Evolutionary conservation across 2,888 invertebrate genomes (phyloP).

Genomic region (Melieria omissa): DNA sequence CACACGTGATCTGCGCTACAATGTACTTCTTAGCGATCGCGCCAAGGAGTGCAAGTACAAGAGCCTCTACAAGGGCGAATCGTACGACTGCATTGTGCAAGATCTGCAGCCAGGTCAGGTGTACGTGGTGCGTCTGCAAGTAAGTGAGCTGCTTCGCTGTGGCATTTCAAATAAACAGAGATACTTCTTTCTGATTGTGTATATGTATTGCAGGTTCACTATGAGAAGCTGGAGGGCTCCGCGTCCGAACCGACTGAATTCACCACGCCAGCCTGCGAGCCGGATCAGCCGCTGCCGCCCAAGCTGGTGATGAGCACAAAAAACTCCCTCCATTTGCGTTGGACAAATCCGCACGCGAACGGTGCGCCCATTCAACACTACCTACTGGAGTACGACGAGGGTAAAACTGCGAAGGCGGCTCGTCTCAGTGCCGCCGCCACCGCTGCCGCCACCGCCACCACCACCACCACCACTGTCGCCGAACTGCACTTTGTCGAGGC

Average conservation of each 20-base stretch:
- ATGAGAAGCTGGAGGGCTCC: constrained; percentile 79
- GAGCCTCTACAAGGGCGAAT: constrained; percentile 82
- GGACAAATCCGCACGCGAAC: constrained; percentile 80
- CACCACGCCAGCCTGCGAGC: constrained; percentile 83
- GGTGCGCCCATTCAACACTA: constrained; percentile 83
- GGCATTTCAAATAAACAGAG: not conserved
- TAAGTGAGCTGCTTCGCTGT: constrained; percentile 60
- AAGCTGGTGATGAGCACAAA: constrained; percentile 79
- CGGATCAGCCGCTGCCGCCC: constrained; percentile 80
- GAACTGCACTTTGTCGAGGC: constrained; percentile 77
- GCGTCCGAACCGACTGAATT: constrained; percentile 84
- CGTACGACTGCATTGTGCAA: constrained; percentile 82
- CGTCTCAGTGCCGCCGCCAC: constrained; percentile 31
- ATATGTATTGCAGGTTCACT: constrained; percentile 55
- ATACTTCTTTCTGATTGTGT: not conserved
- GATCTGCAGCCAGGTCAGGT: constrained; percentile 89
- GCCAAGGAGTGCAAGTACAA: constrained; percentile 85
- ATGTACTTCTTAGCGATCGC: constrained; percentile 82
- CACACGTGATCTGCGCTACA: constrained; percentile 74
- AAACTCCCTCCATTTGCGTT: constrained; percentile 77
- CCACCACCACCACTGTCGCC: constrained; percentile 7
- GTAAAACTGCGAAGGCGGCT: constrained; percentile 62
- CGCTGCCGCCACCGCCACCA: not conserved
- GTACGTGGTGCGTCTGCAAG: constrained; percentile 84
- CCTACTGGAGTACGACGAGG: constrained; percentile 81